Percentiles rank a stretch among this genome's conserved stretches.
These are phyloP conservation scores for Ligdia adustata DNA, from an alignment of 2,888 invertebrate species.

Conservation along the genomic window DNA sequence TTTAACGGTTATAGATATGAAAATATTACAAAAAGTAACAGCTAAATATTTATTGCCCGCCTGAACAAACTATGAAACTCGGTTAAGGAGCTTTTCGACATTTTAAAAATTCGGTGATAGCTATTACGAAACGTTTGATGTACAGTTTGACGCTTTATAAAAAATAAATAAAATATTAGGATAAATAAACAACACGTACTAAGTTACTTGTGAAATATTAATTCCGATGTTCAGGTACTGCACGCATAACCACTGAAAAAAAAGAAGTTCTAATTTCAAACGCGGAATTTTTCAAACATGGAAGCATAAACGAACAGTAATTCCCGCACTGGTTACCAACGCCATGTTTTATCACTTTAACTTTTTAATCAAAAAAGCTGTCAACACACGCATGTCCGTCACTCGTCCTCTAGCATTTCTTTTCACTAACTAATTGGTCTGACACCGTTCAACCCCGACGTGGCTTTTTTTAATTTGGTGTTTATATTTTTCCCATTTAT, in stretches of 20 bases:
- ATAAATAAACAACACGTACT: too few species aligned
- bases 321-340: slow-evolving; percentile 31
- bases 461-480: slow-evolving; percentile 62
- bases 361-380: slow-evolving; percentile 60
- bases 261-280: background rate
- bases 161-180: background rate
- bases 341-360: slow-evolving; percentile 50
- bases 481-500: slow-evolving; percentile 44
- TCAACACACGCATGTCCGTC: slow-evolving; percentile 69
- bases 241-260: background rate
- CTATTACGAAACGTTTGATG: slow-evolving; percentile 1
- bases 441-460: slow-evolving; percentile 65
- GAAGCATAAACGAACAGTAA: slow-evolving; percentile 16
- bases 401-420: slow-evolving; percentile 64
- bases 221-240: too few species aligned
- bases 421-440: slow-evolving; percentile 80
- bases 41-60: slow-evolving; percentile 12
- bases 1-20: slow-evolving; percentile 26
- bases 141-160: background rate
- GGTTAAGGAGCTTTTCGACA: slow-evolving; percentile 16
- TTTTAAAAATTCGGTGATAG: slow-evolving; percentile 5
- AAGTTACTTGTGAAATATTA: too few species aligned
- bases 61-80: slow-evolving; percentile 33
- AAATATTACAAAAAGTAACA: slow-evolving; percentile 24
- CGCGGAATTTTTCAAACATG: slow-evolving; percentile 8